phyloP scores from a whole-genome alignment of 2,113 vertebrate genomes.

The Boleophthalmus pectinirostris region DNA sequence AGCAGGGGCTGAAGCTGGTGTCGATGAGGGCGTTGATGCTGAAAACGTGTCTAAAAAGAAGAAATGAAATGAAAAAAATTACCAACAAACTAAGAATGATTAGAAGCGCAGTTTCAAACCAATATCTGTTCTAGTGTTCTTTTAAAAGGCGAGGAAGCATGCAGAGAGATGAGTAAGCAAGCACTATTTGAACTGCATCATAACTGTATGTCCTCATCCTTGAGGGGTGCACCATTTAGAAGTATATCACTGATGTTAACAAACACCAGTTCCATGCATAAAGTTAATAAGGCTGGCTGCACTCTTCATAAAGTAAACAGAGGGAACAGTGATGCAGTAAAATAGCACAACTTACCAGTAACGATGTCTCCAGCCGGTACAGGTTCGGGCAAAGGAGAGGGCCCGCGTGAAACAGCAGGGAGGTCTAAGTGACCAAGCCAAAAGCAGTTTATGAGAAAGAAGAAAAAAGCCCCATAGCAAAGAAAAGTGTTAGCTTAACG shows the following conservation, averaged over 20 bases:
- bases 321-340: conserved; percentile 47
- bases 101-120: background rate
- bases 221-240: conserved; percentile 34
- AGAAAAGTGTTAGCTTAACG: conserved; percentile 65
- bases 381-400: conserved; percentile 93
- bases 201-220: conserved; percentile 48
- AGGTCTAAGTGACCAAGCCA: conserved; percentile 88
- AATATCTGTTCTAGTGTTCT: background rate
- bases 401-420: conserved; percentile 90
- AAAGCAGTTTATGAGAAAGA: conserved; percentile 77
- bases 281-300: conserved; percentile 28
- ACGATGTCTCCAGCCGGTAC: conserved; percentile 90
- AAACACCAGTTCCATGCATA: conserved; percentile 32
- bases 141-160: conserved; percentile 30
- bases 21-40: conserved; percentile 22
- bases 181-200: conserved; percentile 42
- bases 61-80: conserved; percentile 19
- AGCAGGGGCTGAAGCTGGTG: conserved; percentile 62
- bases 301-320: conserved; percentile 37
- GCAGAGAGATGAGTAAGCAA: conserved; percentile 41
- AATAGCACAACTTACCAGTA: conserved; percentile 86
- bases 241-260: conserved; percentile 32
- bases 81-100: background rate
- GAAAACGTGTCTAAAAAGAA: conserved; percentile 55
- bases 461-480: conserved; percentile 53